Evolutionary conservation across 2,113 vertebrate genomes (phyloP).

Genomic region (Pongo abelii): DNA sequence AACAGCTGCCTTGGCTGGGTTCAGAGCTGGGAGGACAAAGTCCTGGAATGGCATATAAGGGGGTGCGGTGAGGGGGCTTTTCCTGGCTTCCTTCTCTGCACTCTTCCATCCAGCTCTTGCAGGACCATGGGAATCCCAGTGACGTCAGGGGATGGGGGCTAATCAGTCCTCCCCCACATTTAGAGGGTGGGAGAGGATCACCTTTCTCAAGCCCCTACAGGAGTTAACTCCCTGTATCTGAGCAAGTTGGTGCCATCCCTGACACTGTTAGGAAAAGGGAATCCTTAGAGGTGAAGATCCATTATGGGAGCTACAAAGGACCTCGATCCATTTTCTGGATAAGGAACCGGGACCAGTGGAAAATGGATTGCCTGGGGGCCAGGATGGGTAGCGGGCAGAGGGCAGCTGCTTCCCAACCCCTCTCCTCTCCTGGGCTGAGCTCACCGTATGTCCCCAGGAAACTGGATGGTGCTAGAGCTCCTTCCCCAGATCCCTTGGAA

Average conservation of each 20-base stretch:
- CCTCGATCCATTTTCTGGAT: background rate
- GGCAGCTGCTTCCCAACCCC: no score
- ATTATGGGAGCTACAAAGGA: background rate
- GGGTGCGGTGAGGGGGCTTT: background rate
- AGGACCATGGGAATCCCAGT: background rate
- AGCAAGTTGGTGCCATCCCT: background rate
- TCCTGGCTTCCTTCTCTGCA: background rate
- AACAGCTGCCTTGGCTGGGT: conserved; percentile 60
- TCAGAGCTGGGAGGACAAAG: conserved; percentile 29
- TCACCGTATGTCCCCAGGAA: background rate
- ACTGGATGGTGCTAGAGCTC: background rate
- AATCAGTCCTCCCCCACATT: background rate
- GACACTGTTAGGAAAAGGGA: background rate
- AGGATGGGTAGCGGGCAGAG: background rate
- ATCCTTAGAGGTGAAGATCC: background rate
- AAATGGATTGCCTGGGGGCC: background rate
- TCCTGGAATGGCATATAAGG: background rate
- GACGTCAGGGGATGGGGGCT: background rate
- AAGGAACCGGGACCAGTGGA: background rate
- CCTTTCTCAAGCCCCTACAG: background rate
- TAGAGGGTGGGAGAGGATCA: background rate
- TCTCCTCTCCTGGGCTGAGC: background rate
- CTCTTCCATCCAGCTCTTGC: background rate
- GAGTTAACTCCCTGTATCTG: background rate
- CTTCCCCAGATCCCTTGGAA: background rate